Evolutionary conservation across 2,113 vertebrate genomes (phyloP), one percentile per base, ranked within the genome.

Genomic region (Edolisoma coerulescens): DNA sequence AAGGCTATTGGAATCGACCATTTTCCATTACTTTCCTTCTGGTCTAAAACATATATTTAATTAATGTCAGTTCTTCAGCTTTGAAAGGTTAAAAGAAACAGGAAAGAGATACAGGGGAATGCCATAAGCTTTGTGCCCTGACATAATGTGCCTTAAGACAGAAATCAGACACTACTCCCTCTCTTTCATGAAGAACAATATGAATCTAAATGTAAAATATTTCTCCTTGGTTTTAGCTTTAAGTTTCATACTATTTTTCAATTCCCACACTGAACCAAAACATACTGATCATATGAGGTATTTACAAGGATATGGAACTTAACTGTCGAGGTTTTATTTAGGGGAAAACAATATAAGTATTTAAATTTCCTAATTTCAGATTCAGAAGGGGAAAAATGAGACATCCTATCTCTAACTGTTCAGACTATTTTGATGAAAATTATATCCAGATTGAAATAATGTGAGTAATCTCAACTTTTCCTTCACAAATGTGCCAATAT

Each of bases 81-180:
- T 41, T 64, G 63, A 81, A 73, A 82, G 24, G 30, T 90, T 90
- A 95, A 92, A 86, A 69, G 41, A 96, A 97, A 91, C 17, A 81
- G 85, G 91, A 92, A 82, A 37, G 10, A n/a, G 7, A 49, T 86
- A 64, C 61, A 96, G 75, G 27, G n/a, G 30, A 44, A 44, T 70
- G 21, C 37, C 65, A 73, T 53, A 93, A 45, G 8, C 59, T 87
- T 95, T 81, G n/a, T 52, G 45, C 56, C 3, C 12, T 83, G 44
- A 44, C 45, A 87, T 56, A 80, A 94, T 93, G 74, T 39, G 3
- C 24, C 28, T 69, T 77, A 41, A 76, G 68, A 64, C 0, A 24
- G 64, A 84, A 97, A 94, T 67, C 45, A 85, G 79, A 87, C 18
- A 35, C 16, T 30, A 60, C 33, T 15, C 5, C 33, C 30, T 49